These are phyloP conservation scores for Oscheius sp. DNA, from an alignment of 2,888 invertebrate species.

Conservation along the genomic window DNA sequence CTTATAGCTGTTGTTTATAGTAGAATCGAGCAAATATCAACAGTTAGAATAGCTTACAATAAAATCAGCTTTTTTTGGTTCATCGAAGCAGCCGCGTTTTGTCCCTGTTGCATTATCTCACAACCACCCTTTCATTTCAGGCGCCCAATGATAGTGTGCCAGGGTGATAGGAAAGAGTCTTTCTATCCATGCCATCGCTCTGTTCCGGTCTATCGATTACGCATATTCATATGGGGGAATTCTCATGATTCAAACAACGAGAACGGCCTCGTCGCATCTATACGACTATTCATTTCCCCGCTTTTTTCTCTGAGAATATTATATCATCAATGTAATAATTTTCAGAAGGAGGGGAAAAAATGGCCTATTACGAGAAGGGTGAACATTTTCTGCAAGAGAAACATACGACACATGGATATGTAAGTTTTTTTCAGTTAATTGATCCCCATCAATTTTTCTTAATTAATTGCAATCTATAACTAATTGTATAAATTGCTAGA, in stretches of 20 bases:
- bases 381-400: slow-evolving; percentile 47
- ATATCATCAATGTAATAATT: too few relatives aligned
- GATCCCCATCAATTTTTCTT: too few relatives aligned
- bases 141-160: background rate
- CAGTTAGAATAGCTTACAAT: too few relatives aligned
- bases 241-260: slow-evolving; percentile 24
- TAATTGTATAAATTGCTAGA: too few relatives aligned
- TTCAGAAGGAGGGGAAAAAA: background rate
- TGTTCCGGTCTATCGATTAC: slow-evolving; percentile 22
- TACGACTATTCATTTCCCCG: background rate
- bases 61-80: too few relatives aligned
- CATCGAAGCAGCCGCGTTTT: too few relatives aligned
- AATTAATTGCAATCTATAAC: too few relatives aligned
- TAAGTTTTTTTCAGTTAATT: too few relatives aligned
- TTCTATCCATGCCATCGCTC: background rate
- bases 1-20: too few relatives aligned
- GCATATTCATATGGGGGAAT: slow-evolving; percentile 22
- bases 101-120: too few relatives aligned
- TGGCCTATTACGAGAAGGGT: slow-evolving; percentile 42
- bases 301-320: background rate
- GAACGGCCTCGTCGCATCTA: background rate
- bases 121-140: too few relatives aligned
- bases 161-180: background rate
- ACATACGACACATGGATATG: slow-evolving; percentile 41
- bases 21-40: too few relatives aligned